Evolutionary conservation across 2,888 invertebrate genomes (phyloP).

Genomic region (Linnaemya vulpina): DNA sequence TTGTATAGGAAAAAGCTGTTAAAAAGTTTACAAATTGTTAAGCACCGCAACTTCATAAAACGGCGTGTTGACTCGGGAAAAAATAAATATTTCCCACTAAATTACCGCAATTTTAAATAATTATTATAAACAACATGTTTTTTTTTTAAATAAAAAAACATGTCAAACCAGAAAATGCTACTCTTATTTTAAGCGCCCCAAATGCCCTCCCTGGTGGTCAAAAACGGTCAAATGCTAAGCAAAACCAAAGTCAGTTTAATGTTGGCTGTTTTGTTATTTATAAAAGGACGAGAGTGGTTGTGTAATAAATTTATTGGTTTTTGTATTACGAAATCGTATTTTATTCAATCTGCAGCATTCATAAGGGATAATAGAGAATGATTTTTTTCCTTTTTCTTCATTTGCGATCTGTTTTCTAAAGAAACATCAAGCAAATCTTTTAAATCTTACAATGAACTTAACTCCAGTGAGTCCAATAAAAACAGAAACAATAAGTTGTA

Average conservation of each 20-base stretch:
- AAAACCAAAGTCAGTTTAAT: not conserved
- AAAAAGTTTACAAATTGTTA: conserved; percentile 18
- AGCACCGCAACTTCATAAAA: conserved; percentile 54
- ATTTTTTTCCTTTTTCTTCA: too few relatives aligned
- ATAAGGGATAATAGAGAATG: too few relatives aligned
- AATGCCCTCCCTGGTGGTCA: not conserved
- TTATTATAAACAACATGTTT: conserved; percentile 28
- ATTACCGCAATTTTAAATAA: conserved; percentile 57
- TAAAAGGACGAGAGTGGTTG: too few relatives aligned
- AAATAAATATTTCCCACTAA: conserved; percentile 19
- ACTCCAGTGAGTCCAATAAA: too few relatives aligned
- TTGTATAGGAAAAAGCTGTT: not conserved
- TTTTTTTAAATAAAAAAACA: conserved; percentile 14
- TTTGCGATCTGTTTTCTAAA: too few relatives aligned
- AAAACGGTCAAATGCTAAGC: not conserved
- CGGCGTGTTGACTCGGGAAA: conserved; percentile 30
- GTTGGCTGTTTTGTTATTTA: too few relatives aligned
- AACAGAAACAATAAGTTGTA: too few relatives aligned
- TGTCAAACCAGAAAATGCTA: not conserved
- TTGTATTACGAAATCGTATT: too few relatives aligned
- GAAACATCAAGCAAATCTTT: too few relatives aligned
- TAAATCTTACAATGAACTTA: too few relatives aligned
- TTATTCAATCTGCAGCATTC: too few relatives aligned
- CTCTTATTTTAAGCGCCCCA: not conserved
- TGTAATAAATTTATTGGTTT: too few relatives aligned